Evolutionary conservation across 1,140 invertebrate genomes (phyloP).

Genomic region (Scaptomyza hsui): DNA sequence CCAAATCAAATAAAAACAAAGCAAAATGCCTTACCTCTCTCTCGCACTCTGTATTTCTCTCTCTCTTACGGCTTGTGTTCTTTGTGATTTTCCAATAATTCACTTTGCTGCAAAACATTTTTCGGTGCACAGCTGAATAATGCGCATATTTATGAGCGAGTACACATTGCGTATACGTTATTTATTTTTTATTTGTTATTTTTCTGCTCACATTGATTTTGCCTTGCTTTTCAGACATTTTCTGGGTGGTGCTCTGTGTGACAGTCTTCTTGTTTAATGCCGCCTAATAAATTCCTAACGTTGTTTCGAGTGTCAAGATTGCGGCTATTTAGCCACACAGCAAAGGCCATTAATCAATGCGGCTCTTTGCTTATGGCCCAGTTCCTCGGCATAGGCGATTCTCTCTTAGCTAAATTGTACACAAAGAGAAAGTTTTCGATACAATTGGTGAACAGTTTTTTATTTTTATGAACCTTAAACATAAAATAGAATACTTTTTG

Average conservation of each 20-base stretch:
- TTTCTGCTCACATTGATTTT: conserved; percentile 34
- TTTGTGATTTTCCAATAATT: conserved; percentile 22
- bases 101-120: conserved; percentile 5
- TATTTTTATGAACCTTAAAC: too few relatives aligned
- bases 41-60: neutral
- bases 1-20: conserved; percentile 36
- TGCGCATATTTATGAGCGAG: conserved; percentile 63
- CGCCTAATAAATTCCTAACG: conserved; percentile 67
- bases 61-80: neutral
- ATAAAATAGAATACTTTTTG: too few relatives aligned
- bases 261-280: conserved; percentile 41
- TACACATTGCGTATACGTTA: conserved; percentile 55
- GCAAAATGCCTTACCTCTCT: neutral
- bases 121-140: conserved; percentile 46
- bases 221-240: neutral
- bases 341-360: conserved; percentile 58
- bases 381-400: neutral
- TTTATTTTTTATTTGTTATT: conserved; percentile 26
- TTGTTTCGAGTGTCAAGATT: conserved; percentile 71
- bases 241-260: conserved; percentile 23
- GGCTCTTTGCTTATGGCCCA: conserved; percentile 31
- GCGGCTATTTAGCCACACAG: conserved; percentile 53
- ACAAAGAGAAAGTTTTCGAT: neutral
- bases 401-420: neutral
- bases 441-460: neutral